A percentile compares a stretch with the other conserved stretches of the same genome.
Evolutionary conservation across 2,888 invertebrate species (phyloP).

Genomic region (Baccha elongata): DNA sequence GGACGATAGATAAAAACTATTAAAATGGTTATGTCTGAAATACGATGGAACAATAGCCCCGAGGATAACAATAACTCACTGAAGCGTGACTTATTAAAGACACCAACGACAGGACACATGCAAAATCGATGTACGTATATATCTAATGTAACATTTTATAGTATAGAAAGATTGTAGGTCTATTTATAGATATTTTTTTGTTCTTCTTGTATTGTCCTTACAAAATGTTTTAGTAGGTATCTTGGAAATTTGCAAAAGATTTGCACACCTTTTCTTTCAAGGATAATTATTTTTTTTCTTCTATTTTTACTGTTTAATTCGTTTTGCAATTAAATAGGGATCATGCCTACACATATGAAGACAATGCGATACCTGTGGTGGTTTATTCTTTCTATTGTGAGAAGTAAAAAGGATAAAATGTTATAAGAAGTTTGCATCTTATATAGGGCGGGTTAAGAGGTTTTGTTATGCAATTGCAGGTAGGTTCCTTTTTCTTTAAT

Average conservation of each 20-base stretch:
- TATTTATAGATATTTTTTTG: slow-evolving; percentile 1
- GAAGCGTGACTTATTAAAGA: slow-evolving; percentile 81
- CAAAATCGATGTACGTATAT: slow-evolving; percentile 82
- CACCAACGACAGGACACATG: slow-evolving; percentile 78
- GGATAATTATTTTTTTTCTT: slow-evolving; percentile 42
- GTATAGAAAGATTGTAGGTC: not conserved
- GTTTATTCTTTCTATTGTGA: not conserved
- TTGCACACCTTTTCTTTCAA: slow-evolving; percentile 42
- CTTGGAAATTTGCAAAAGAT: slow-evolving; percentile 3
- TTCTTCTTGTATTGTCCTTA: not conserved
- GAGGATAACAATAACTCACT: slow-evolving; percentile 82
- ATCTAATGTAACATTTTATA: slow-evolving; percentile 17
- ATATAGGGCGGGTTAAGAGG: slow-evolving; percentile 16
- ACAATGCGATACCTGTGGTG: slow-evolving; percentile 65
- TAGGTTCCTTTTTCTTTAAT: not conserved
- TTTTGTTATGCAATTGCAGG: slow-evolving; percentile 32
- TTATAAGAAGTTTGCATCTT: slow-evolving; percentile 12
- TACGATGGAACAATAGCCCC: slow-evolving; percentile 81
- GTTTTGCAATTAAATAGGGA: slow-evolving; percentile 70
- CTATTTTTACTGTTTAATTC: slow-evolving; percentile 47
- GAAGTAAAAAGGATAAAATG: slow-evolving; percentile 16
- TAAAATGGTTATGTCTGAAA: slow-evolving; percentile 83
- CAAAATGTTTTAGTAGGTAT: not conserved
- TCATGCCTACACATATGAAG: slow-evolving; percentile 22
- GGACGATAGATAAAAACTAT: slow-evolving; percentile 62